phyloP scores from a whole-genome alignment of 1,140 invertebrate species.

The Hylaeus volcanicus region DNA sequence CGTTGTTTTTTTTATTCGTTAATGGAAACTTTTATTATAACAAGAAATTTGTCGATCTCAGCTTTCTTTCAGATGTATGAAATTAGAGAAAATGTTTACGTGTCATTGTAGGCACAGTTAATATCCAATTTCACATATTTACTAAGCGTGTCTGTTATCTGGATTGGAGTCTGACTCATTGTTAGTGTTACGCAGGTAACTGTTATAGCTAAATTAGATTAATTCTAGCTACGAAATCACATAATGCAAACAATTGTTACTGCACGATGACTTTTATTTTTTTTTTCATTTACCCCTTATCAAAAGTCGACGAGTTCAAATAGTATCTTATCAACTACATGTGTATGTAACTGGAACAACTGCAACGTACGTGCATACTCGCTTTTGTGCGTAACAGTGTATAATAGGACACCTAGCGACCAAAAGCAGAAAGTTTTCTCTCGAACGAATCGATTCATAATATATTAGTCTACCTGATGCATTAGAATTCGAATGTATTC shows the following conservation, averaged over 20 bases:
- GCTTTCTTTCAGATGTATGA: too few relatives aligned
- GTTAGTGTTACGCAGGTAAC: neutral
- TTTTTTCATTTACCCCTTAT: neutral
- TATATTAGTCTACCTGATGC: neutral
- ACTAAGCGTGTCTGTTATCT: neutral
- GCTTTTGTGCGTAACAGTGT: neutral
- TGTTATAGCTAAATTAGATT: neutral
- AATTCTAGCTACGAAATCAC: neutral
- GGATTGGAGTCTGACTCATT: neutral
- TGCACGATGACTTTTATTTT: neutral
- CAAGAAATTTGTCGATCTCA: too few relatives aligned
- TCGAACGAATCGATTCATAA: neutral
- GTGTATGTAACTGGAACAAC: neutral
- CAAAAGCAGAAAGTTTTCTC: neutral
- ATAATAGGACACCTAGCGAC: too few relatives aligned
- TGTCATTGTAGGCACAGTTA: neutral
- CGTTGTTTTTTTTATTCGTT: too few relatives aligned
- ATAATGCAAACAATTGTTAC: neutral
- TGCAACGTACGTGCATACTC: neutral
- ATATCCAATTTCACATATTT: neutral
- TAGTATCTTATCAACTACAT: neutral
- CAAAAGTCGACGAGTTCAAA: neutral
- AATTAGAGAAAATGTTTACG: too few relatives aligned
- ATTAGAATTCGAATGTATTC: constrained; percentile 13
- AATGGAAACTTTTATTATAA: too few relatives aligned